Conservation (phyloP, 1,140 invertebrate genomes). For the Cotesia glomerata region DNA sequence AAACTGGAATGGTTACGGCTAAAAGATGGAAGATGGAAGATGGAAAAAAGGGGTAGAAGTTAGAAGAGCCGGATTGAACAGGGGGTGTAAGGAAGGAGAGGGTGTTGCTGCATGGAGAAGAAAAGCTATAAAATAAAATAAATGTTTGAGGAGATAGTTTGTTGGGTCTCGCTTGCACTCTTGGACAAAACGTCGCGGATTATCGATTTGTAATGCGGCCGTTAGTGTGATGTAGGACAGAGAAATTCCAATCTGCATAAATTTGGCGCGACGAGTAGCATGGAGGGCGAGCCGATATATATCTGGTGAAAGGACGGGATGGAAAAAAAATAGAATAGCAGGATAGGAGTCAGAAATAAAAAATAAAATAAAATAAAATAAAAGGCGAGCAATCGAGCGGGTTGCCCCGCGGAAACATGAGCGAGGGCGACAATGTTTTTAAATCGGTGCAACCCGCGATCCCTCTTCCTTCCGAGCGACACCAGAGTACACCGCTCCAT, state of each 20-base stretch:
- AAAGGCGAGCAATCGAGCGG: slow-evolving; percentile 10
- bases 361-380: not conserved
- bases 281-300: slow-evolving; percentile 1
- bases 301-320: not conserved
- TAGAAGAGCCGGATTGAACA: too few relatives aligned
- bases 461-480: slow-evolving; percentile 4
- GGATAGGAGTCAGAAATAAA: too few relatives aligned
- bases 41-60: too few relatives aligned
- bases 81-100: too few relatives aligned
- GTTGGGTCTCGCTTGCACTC: not conserved
- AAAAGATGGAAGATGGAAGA: too few relatives aligned
- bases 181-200: slow-evolving; percentile 6
- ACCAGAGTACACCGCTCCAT: not conserved
- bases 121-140: not conserved
- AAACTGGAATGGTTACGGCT: not conserved
- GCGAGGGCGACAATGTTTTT: slow-evolving; percentile 27
- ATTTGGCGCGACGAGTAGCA: slow-evolving; percentile 18
- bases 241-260: slow-evolving; percentile 34
- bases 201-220: slow-evolving; percentile 25
- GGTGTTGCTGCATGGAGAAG: too few relatives aligned
- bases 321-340: not conserved
- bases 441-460: slow-evolving; percentile 19
- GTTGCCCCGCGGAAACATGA: slow-evolving; percentile 1
- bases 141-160: not conserved
- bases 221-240: slow-evolving; percentile 18